Evolutionary conservation across 2,797 vertebrate genomes (phyloP), one percentile per base, ranked within the genome.

Genomic region (Cetoscarus ocellatus): DNA sequence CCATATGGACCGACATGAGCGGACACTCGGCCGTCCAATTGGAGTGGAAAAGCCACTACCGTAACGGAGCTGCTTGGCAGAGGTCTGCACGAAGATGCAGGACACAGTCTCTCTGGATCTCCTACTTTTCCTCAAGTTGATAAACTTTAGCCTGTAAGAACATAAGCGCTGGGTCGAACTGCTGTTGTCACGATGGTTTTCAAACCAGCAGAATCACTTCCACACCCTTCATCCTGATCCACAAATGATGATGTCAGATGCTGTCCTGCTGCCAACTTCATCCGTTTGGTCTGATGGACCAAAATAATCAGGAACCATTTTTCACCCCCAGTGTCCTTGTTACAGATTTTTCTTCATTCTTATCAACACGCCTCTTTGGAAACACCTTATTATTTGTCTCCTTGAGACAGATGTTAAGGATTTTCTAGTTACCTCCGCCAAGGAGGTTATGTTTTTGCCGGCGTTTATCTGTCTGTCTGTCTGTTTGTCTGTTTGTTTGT

Each of bases 1-100:
- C n/a, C n/a, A n/a, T n/a, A n/a, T n/a, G n/a, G n/a, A n/a, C n/a
- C n/a, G n/a, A n/a, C n/a, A n/a, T n/a, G n/a, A n/a, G n/a, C n/a
- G n/a, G n/a, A n/a, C n/a, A n/a, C n/a, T n/a, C n/a, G n/a, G n/a
- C n/a, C n/a, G n/a, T n/a, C n/a, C n/a, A n/a, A n/a, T n/a, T n/a
- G n/a, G n/a, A n/a, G n/a, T n/a, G n/a, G n/a, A n/a, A n/a, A n/a
- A n/a, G n/a, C n/a, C n/a, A n/a, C n/a, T n/a, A n/a, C n/a, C n/a
- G n/a, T n/a, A n/a, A n/a, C n/a, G n/a, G n/a, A n/a, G n/a, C n/a
- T n/a, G n/a, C n/a, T n/a, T n/a, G n/a, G 88, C 92, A 47, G 99
- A 99, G 93, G 90, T 95, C 43, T n/a, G n/a, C 96, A 97, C 71
- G 99, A 92, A 94, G 69, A 44, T 34, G 48, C 61, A 10, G 40